Evolutionary conservation across 2,113 vertebrate species (phyloP).

Genomic region (Cochlearius cochlearius): DNA sequence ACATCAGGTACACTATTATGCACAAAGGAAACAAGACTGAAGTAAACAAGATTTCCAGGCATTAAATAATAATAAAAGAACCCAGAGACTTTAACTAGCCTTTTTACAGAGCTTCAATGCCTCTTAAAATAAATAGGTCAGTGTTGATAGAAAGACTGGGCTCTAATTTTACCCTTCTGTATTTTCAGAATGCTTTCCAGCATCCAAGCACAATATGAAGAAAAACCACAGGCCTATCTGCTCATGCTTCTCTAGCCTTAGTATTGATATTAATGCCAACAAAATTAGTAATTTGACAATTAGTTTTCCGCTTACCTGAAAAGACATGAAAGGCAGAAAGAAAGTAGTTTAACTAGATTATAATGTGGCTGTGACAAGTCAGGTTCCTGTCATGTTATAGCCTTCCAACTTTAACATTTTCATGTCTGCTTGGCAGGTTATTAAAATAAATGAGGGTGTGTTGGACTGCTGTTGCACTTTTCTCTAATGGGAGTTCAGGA

Average conservation of each 20-base stretch:
- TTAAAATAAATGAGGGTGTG: constrained; percentile 99
- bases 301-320: constrained; percentile 80
- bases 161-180: background rate
- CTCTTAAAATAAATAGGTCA: constrained; percentile 38
- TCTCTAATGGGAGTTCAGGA: constrained; percentile 89
- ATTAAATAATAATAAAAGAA: constrained; percentile 65
- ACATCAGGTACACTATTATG: constrained; percentile 46
- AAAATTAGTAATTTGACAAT: constrained; percentile 86
- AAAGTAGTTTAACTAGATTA: constrained; percentile 87
- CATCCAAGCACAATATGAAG: background rate
- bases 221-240: constrained; percentile 25
- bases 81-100: constrained; percentile 22
- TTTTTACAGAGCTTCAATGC: constrained; percentile 22
- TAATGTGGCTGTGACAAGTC: constrained; percentile 90
- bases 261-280: constrained; percentile 81
- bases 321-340: constrained; percentile 77
- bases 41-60: constrained; percentile 58
- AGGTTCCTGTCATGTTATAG: constrained; percentile 90
- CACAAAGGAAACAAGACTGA: constrained; percentile 56
- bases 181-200: constrained; percentile 26
- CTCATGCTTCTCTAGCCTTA: constrained; percentile 49
- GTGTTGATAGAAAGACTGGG: background rate
- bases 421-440: constrained; percentile 97
- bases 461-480: constrained; percentile 80
- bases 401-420: constrained; percentile 93